These are phyloP conservation scores for Bombus turneri DNA, from an alignment of 1,140 invertebrate genomes.

Conservation along the genomic window DNA sequence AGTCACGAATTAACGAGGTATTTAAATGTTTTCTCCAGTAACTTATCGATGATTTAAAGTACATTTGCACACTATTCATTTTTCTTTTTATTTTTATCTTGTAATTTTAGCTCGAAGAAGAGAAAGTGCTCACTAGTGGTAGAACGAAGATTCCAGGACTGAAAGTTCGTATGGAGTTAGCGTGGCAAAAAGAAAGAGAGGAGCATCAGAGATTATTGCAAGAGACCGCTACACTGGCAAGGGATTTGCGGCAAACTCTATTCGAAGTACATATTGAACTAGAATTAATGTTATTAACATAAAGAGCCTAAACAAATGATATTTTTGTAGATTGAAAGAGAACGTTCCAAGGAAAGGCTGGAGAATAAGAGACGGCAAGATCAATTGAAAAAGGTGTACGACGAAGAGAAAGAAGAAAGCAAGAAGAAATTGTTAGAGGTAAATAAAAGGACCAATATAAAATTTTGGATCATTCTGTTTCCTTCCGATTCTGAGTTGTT, in stretches of 20 bases:
- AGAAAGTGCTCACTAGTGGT: conserved; percentile 89
- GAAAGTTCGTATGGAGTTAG: conserved; percentile 94
- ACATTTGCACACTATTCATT: not conserved
- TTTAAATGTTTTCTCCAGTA: not conserved
- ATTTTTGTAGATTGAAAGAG: conserved; percentile 87
- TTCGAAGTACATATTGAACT: conserved; percentile 86
- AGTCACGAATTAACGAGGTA: conserved; percentile 95
- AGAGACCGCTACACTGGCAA: conserved; percentile 94
- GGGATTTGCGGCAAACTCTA: conserved; percentile 93
- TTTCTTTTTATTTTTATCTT: not conserved
- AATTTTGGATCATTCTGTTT: not conserved
- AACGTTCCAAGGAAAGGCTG: conserved; percentile 93
- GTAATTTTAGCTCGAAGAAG: conserved; percentile 88
- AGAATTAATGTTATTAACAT: not conserved
- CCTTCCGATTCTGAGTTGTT: not conserved
- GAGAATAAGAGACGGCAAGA: conserved; percentile 93
- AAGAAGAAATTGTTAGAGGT: conserved; percentile 90
- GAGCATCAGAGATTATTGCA: conserved; percentile 94
- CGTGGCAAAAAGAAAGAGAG: conserved; percentile 97
- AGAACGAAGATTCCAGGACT: conserved; percentile 92
- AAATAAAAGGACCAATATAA: conserved; percentile 27
- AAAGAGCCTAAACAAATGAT: not conserved
- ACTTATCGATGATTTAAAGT: not conserved
- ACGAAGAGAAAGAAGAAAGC: conserved; percentile 95
- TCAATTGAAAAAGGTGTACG: conserved; percentile 91